Conservation (phyloP, 2,113 vertebrate species). For the Indicator maculatus region DNA sequence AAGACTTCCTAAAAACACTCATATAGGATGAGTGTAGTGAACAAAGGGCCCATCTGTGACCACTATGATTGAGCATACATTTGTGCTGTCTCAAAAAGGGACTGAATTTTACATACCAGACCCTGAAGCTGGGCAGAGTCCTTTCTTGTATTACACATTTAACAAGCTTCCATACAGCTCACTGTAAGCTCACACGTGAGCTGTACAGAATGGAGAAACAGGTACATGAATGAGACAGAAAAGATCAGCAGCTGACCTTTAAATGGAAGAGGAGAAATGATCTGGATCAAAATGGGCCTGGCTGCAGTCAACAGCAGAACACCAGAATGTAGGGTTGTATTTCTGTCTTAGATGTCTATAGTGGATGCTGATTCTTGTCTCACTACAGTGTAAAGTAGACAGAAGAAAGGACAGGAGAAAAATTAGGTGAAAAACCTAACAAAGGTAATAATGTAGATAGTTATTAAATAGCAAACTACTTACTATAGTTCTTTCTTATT, state of each 20-base stretch:
- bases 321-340: accelerated
- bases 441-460: accelerated
- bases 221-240: accelerated
- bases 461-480: neutral
- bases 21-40: accelerated
- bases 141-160: accelerated
- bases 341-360: neutral
- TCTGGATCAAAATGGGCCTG: neutral
- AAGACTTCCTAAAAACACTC: neutral
- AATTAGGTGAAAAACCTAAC: neutral
- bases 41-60: neutral
- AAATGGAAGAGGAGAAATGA: accelerated
- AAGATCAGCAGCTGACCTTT: neutral
- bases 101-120: neutral
- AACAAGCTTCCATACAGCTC: neutral
- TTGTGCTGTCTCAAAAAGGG: neutral
- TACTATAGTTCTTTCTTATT: neutral
- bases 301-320: neutral
- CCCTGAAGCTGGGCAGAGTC: neutral
- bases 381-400: neutral
- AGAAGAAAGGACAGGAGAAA: neutral
- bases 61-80: accelerated
- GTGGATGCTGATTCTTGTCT: accelerated
- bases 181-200: accelerated
- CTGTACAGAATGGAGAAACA: accelerated